Evolutionary conservation across 2,888 invertebrate genomes (phyloP), one percentile per base, ranked within the genome.

Genomic region (Pinctada fucata): DNA sequence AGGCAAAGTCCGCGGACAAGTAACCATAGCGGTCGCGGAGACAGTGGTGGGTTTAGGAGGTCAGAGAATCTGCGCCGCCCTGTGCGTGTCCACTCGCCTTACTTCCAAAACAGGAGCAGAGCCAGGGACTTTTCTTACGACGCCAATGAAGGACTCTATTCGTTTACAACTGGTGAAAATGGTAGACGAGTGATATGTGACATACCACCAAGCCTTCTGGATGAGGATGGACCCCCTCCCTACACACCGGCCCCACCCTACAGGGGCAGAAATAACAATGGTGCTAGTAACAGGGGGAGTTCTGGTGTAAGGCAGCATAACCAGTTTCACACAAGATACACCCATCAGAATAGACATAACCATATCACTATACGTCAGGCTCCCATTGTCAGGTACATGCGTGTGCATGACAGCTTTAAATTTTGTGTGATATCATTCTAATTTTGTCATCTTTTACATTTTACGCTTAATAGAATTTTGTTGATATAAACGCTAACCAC

Each of bases 191-290:
- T 74, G 16, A 79, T 76, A 69, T 73, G 79, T 31, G 79, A 81
- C 72, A 79, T 79, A 51, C 81, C 79, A 4, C 79, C 81, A 0
- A 79, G 65, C 72, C 68, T 76, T 2, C 58, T 76, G 31, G 78
- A 79, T 63, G 80, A 79, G 49, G 80, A 83, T 31, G 82, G 79
- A 4, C 84, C 80, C 5, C 84, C 84, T 4, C 84, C 84, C 2
- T 81, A 81, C 49, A 76, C 76, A 3, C 75, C 77, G 1, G 58
- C 74, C 2, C 69, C 77, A 3, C 67, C 76, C 49, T 74, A 75
- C 45, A 63, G 74, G 2, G 74, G 69, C 3, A 73, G 74, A 6
- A 31, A 31, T 31, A 31, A 31, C 31, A 31, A 31, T 31, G 31
- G 31, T 31, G 31, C 31, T 31, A 31, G 31, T 31, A 31, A 31